Base-by-base conservation (phyloP, 2,888 invertebrate genomes). In the Branchinecta sandiegonensis region DNA sequence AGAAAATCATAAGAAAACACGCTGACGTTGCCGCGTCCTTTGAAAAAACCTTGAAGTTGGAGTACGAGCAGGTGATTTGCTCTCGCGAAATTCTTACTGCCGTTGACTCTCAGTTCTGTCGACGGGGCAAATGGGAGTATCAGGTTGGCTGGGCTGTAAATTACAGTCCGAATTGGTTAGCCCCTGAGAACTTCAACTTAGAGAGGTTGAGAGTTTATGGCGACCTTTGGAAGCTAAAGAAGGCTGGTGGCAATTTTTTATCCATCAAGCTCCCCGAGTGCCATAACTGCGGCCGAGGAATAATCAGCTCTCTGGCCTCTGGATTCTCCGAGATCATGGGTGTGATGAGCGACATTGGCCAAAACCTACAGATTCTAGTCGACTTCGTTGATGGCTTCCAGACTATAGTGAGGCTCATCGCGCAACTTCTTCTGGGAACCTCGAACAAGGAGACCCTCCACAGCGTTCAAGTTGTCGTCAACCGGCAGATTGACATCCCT, bases 151-250 rank as follows among this genome's bases (percentile, higher is more conserved):
- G 63, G 63, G 63, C 63, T 10, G 63, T 11, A 8, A 11, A 10
- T 56, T 56, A 56, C 63, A 56, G 14, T 17, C 14, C 8, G n/a
- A 23, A 56, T 9, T 56, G 63, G 63, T 23, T 56, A 56, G 23
- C 14, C 9, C 63, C 63, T 17, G 63, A 56, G 63, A 56, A 23
- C 14, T 56, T 17, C 63, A 56, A 56, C 23, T 17, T 56, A 10
- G 63, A 56, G 23, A n/a, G 63, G n/a, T 23, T 56, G n/a, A 56
- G 63, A 56, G 63, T 56, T 56, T 56, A 17, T 56, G 63, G 63
- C 8, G 63, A 56, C 23, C 23, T 56, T 8, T 56, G 63, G 63
- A 56, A 56, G 10, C 23, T 56, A 10, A n/a, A 56, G 23, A 56
- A 56, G 23, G n/a, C 63, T 17, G 63, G 63, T 23, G 63, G 63